Evolutionary conservation across 2,888 invertebrate species (phyloP).

Genomic region (Drosophila ezoana): DNA sequence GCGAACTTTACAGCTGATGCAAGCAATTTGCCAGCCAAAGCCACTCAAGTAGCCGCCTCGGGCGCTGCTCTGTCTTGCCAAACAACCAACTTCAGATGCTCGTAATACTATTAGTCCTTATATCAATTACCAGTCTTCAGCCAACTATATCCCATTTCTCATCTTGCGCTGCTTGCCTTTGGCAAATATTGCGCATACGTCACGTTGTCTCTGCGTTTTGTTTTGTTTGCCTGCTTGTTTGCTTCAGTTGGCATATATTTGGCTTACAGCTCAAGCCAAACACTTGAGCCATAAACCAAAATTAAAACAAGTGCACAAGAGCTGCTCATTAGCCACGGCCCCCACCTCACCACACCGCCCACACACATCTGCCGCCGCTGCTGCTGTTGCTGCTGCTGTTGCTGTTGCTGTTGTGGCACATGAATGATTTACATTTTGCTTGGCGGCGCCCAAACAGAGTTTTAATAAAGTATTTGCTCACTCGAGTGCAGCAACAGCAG

Average conservation of each 20-base stretch:
- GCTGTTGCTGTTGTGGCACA: conserved; percentile 16
- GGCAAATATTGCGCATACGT: conserved; percentile 56
- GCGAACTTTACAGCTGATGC: conserved; percentile 48
- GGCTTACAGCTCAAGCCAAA: conserved; percentile 51
- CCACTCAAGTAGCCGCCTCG: conserved; percentile 27
- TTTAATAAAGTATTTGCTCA: conserved; percentile 79
- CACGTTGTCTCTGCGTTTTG: conserved; percentile 29
- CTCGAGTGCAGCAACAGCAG: conserved; percentile 65
- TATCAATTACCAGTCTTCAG: conserved; percentile 49
- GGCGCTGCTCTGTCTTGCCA: conserved; percentile 32
- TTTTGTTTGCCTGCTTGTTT: conserved; percentile 9
- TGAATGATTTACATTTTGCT: conserved; percentile 58
- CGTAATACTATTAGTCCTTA: conserved; percentile 61
- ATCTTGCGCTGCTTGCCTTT: conserved; percentile 9
- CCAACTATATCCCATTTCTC: conserved; percentile 12
- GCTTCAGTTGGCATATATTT: conserved; percentile 42
- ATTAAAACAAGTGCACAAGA: conserved; percentile 53
- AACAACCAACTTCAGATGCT: conserved; percentile 40
- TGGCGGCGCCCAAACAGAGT: conserved; percentile 57
- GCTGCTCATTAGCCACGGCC: conserved; percentile 65
- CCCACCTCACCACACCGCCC: background rate
- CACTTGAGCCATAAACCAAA: conserved; percentile 65
- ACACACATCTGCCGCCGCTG: conserved; percentile 3
- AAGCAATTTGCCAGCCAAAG: conserved; percentile 42
- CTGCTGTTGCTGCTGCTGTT: background rate